These are phyloP conservation scores for Lordiphosa collinella DNA, from an alignment of 1,140 invertebrate genomes.

Conservation along the genomic window DNA sequence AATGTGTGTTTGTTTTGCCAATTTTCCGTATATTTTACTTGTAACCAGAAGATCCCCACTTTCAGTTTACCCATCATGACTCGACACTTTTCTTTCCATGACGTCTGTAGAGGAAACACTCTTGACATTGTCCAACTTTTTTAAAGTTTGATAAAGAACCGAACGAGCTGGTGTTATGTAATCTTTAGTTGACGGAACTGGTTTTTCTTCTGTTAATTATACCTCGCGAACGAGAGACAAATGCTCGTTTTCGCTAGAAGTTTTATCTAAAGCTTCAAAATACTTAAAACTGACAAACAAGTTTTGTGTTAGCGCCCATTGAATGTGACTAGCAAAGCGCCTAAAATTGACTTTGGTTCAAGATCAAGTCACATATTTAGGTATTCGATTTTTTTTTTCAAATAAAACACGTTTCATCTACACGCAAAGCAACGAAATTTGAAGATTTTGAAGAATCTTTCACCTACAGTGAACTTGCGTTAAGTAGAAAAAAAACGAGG, in stretches of 20 bases:
- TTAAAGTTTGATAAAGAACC: no score
- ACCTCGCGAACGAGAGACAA: conserved; percentile 5
- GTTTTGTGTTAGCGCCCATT: conserved; percentile 34
- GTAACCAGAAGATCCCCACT: no score
- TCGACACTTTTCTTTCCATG: neutral
- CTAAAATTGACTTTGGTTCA: conserved; percentile 9
- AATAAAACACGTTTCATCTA: neutral
- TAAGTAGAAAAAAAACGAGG: no score
- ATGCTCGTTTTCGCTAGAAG: conserved; percentile 41
- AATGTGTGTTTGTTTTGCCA: no score
- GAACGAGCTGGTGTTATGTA: conserved; percentile 22
- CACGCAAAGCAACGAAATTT: no score
- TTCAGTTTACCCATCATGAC: conserved; percentile 2
- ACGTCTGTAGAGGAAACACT: neutral
- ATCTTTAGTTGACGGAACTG: conserved; percentile 22
- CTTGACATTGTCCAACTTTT: no score
- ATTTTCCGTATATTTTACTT: no score
- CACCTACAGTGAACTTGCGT: no score
- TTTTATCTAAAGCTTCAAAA: conserved; percentile 35
- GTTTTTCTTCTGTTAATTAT: conserved; percentile 37
- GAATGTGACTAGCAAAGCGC: conserved; percentile 41
- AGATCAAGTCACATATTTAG: conserved; percentile 9
- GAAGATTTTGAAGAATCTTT: no score
- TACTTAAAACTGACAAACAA: conserved; percentile 37
- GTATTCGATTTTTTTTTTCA: neutral